Percentiles rank a stretch among this genome's conserved stretches.
phyloP scores from a whole-genome alignment of 2,797 vertebrate species.

The Hirundo rustica region DNA sequence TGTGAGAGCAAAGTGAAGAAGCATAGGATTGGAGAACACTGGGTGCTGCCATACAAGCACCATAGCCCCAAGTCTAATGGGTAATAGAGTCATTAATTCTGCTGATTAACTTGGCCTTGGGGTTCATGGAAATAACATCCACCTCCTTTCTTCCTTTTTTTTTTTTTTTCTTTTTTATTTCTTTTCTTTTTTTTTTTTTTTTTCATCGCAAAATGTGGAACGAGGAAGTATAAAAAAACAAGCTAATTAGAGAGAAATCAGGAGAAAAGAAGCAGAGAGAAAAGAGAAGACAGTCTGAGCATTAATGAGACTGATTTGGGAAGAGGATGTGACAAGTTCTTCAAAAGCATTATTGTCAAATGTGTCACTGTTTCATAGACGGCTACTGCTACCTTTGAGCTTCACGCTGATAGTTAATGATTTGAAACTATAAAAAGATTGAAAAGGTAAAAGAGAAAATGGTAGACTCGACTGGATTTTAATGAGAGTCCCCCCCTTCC shows the following conservation, averaged over 20 bases:
- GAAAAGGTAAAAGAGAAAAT: conserved; percentile 86
- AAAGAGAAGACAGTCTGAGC: conserved; percentile 87
- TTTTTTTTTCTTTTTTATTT: not conserved
- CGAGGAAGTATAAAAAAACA: conserved; percentile 82
- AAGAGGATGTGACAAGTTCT: conserved; percentile 91
- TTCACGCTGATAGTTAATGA: conserved; percentile 89
- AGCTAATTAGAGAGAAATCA: conserved; percentile 91
- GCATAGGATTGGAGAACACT: conserved; percentile 15
- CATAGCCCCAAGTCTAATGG: conserved; percentile 85
- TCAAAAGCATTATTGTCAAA: conserved; percentile 90
- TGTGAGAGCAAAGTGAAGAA: conserved; percentile 59
- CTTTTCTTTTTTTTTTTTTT: not conserved
- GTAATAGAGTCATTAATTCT: conserved; percentile 99
- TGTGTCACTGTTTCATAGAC: conserved; percentile 84
- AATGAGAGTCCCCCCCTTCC: conserved; percentile 81
- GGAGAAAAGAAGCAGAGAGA: conserved; percentile 82
- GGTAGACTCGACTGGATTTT: conserved; percentile 85
- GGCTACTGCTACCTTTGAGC: conserved; percentile 86
- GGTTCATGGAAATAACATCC: conserved; percentile 93
- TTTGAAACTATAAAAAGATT: conserved; percentile 86
- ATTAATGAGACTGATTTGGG: conserved; percentile 97
- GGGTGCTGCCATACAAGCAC: conserved; percentile 76
- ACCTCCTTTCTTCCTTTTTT: conserved; percentile 66
- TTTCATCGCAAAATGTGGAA: conserved; percentile 83
- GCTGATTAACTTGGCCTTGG: conserved; percentile 99